Evolutionary conservation across 2,797 vertebrate genomes (phyloP).

Genomic region (Sebastes minor): DNA sequence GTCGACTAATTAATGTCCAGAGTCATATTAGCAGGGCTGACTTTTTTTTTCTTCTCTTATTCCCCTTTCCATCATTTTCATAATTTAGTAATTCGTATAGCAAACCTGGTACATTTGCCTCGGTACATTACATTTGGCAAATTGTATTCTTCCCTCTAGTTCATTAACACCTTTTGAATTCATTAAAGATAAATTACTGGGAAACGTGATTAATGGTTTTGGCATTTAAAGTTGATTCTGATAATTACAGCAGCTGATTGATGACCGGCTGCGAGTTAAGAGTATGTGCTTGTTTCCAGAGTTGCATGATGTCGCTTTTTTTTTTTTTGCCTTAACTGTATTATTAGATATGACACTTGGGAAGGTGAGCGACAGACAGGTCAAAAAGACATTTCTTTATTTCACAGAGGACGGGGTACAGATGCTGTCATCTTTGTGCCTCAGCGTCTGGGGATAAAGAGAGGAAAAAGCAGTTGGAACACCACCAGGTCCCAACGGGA

Average conservation of each 20-base stretch:
- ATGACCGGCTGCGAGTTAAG: conserved; percentile 14
- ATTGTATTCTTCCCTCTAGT: conserved; percentile 3
- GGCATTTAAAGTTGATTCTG: conserved; percentile 59
- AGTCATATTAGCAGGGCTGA: conserved; percentile 28
- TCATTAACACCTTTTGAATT: conserved; percentile 50
- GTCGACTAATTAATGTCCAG: conserved; percentile 55
- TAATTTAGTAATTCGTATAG: conserved; percentile 16
- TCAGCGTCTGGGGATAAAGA: conserved; percentile 29
- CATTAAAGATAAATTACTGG: conserved; percentile 30
- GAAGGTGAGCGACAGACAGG: conserved; percentile 35
- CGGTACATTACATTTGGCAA: background rate
- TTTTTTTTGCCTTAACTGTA: conserved; percentile 15
- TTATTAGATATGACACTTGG: conserved; percentile 44
- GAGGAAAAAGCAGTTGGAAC: conserved; percentile 29
- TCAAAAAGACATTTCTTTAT: conserved; percentile 50
- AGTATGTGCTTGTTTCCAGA: conserved; percentile 22
- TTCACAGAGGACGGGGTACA: conserved; percentile 34
- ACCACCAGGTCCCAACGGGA: conserved; percentile 8
- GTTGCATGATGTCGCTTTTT: conserved; percentile 25
- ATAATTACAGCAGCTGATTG: conserved; percentile 60
- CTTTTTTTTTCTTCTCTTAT: background rate
- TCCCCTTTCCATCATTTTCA: conserved; percentile 17
- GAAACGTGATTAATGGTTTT: conserved; percentile 53
- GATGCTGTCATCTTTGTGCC: conserved; percentile 30
- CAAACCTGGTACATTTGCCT: conserved; percentile 25